Evolutionary conservation across 2,888 invertebrate species (phyloP).

Genomic region (Frankliniella fusca): DNA sequence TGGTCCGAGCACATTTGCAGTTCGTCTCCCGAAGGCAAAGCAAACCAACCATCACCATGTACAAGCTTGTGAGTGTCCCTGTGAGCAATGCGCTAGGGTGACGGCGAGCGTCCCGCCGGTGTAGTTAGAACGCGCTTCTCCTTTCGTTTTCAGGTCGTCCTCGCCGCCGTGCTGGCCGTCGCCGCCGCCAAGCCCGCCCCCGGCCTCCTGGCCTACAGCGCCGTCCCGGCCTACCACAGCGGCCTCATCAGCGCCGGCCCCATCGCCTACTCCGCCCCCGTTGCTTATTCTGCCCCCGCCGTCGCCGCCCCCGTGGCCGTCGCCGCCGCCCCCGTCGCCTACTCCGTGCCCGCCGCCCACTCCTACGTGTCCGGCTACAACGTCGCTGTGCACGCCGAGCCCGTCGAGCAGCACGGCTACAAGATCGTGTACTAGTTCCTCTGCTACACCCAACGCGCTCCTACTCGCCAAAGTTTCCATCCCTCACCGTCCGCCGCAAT

Average conservation of each 20-base stretch:
- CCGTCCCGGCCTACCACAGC: background rate
- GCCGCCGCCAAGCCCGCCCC: constrained; percentile 20
- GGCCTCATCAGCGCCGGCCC: background rate
- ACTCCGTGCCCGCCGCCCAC: constrained; percentile 40
- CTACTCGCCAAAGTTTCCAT: too few species aligned
- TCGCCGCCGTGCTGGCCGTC: constrained; percentile 20
- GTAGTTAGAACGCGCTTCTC: background rate
- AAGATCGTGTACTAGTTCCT: constrained; percentile 43
- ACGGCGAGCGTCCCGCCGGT: background rate
- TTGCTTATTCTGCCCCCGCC: background rate
- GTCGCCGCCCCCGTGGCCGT: constrained; percentile 1
- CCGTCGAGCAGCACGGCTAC: constrained; percentile 46
- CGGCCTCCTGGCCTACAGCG: constrained; percentile 7
- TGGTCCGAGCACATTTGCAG: constrained; percentile 15
- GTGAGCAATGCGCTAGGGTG: background rate
- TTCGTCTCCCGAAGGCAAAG: constrained; percentile 13
- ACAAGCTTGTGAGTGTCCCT: constrained; percentile 1
- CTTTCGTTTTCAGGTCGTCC: background rate
- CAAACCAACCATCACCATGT: constrained; percentile 12
- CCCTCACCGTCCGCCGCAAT: background rate
- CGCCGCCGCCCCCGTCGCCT: constrained; percentile 14
- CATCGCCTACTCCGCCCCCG: background rate
- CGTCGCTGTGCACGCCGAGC: constrained; percentile 42
- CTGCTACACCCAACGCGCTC: background rate
- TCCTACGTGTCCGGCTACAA: constrained; percentile 42